A percentile compares a stretch with the other conserved stretches of the same genome.
These are phyloP conservation scores for Dioctria rufipes DNA, from an alignment of 2,888 invertebrate genomes.

Conservation along the genomic window DNA sequence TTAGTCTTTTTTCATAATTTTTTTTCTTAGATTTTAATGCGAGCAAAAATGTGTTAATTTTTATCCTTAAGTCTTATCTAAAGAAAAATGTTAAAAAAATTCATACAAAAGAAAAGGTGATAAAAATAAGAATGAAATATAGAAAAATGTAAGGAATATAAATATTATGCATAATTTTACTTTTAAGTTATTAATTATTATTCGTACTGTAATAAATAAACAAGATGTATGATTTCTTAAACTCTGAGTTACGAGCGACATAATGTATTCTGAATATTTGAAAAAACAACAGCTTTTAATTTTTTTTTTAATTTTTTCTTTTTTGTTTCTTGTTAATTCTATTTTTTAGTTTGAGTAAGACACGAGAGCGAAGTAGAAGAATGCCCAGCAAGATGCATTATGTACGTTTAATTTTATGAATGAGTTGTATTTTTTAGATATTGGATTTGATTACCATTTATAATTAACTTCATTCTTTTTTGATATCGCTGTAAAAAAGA, in stretches of 20 bases:
- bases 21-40: slow-evolving; percentile 21
- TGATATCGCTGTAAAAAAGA: slow-evolving; percentile 54
- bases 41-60: slow-evolving; percentile 45
- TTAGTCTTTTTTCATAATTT: slow-evolving; percentile 39
- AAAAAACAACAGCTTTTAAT: slow-evolving; percentile 14
- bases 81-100: slow-evolving; percentile 39
- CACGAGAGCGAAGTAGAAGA: not conserved
- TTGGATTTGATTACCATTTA: slow-evolving; percentile 49
- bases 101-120: slow-evolving; percentile 49
- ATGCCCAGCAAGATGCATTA: slow-evolving; percentile 5
- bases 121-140: slow-evolving; percentile 46
- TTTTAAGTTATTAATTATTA: slow-evolving; percentile 48
- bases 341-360: not conserved
- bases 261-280: slow-evolving; percentile 46
- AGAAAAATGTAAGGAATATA: slow-evolving; percentile 47
- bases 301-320: not conserved
- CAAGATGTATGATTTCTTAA: slow-evolving; percentile 35
- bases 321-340: slow-evolving; percentile 12
- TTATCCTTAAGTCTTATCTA: slow-evolving; percentile 41
- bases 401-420: slow-evolving; percentile 31
- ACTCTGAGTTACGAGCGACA: slow-evolving; percentile 29
- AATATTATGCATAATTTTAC: slow-evolving; percentile 32
- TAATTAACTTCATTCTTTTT: slow-evolving; percentile 49
- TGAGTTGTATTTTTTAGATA: slow-evolving; percentile 43
- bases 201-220: slow-evolving; percentile 1